A percentile compares a stretch with the other conserved stretches of the same genome.
Evolutionary conservation across 2,113 vertebrate species (phyloP).

Genomic region (Entomyzon cyanotis): DNA sequence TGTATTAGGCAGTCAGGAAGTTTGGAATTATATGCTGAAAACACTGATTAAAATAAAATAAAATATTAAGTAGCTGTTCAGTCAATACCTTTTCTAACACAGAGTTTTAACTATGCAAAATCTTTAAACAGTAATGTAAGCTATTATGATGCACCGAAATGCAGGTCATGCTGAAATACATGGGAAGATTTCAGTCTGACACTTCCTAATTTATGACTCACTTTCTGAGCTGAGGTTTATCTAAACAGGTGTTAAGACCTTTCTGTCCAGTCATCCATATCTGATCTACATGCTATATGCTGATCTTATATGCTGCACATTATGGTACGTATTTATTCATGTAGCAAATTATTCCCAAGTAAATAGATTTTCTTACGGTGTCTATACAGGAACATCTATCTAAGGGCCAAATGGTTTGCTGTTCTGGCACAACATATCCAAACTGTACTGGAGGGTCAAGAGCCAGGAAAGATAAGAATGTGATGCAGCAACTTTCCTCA

Average conservation of each 20-base stretch:
- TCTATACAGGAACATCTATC: neutral
- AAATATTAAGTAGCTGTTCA: neutral
- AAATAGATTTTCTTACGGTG: neutral
- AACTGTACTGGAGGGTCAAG: accelerated
- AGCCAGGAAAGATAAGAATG: neutral
- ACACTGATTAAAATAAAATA: neutral
- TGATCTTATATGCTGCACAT: neutral
- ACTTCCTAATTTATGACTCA: neutral
- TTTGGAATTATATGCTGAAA: neutral
- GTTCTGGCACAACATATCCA: neutral
- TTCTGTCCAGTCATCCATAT: neutral
- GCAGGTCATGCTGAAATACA: neutral
- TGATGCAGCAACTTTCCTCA: neutral
- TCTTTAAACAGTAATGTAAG: neutral
- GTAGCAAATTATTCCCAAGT: neutral
- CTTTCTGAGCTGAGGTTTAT: neutral
- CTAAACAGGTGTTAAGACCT: neutral
- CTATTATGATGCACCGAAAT: neutral
- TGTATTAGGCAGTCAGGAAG: neutral
- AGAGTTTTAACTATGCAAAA: neutral
- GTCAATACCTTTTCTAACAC: neutral
- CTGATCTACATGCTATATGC: neutral
- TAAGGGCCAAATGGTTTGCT: neutral
- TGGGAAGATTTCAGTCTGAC: neutral
- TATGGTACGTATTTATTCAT: neutral